Evolutionary conservation across 2,888 invertebrate genomes (phyloP), one percentile per base, ranked within the genome.

Genomic region (Patella pellucida): DNA sequence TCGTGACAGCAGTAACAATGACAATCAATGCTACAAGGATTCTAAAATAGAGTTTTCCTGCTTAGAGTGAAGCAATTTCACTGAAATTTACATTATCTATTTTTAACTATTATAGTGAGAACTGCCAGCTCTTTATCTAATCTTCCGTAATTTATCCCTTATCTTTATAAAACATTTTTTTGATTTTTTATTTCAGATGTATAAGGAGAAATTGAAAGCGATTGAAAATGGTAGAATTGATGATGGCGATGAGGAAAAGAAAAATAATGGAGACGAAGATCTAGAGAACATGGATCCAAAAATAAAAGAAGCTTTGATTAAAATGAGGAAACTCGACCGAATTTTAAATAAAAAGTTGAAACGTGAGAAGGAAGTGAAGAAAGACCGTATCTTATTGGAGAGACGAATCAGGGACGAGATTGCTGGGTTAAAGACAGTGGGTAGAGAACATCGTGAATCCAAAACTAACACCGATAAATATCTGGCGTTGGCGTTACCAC

Each of bases 321-420:
- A 90, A 77, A 90, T 90, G 90, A 85, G 86, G 68, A 90, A 90
- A 79, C 82, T 89, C 5, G 89, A 90, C 77, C 83, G 84, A 76
- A 87, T 90, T 67, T 81, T 90, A 52, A 76, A 80, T 15, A 87
- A 88, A 75, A 86, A 87, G 74, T 79, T 89, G 15, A 85, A 85
- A 74, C 79, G 82, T 78, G 90, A 90, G 76, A 88, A 83, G 71
- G 86, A 87, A 75, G 89, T 90, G 7, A 90, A 90, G 75, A 81
- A 85, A 73, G 88, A 89, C 16, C 83, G 90, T 69, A 85, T 90
- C 51, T 72, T 88, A 19, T 80, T 90, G 50, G 87, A 89, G 73
- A 86, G 84, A 79, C 84, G 89, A 72, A 82, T 90, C n/a, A 84
- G 84, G 52, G 79, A 84, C 67, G 90, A 90, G 72, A 83, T 88